phyloP scores from a whole-genome alignment of 2,797 vertebrate genomes.

The Dendrocincla tyrannina region DNA sequence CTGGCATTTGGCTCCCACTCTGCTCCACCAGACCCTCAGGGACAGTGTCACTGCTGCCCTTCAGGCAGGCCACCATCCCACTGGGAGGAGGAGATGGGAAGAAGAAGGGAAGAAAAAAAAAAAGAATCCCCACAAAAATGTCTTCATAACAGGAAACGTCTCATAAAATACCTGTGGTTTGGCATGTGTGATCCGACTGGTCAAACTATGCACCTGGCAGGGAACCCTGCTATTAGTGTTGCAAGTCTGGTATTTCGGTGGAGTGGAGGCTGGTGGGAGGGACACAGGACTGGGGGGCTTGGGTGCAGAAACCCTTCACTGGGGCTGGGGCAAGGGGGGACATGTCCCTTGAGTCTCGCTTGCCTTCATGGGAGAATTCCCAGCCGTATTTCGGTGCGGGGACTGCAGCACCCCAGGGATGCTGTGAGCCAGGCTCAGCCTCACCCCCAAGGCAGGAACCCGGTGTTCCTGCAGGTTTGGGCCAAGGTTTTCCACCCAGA shows the following conservation, averaged over 20 bases:
- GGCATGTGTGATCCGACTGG: slow-evolving; percentile 67
- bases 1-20: neutral
- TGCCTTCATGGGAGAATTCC: accelerated
- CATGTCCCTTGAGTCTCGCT: neutral
- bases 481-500: neutral
- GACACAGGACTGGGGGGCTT: neutral
- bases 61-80: neutral
- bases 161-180: slow-evolving; percentile 83
- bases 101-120: neutral
- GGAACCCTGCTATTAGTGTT: slow-evolving; percentile 71
- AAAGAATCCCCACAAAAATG: slow-evolving; percentile 74
- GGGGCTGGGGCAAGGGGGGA: neutral
- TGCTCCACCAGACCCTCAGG: neutral
- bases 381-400: accelerated
- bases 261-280: neutral
- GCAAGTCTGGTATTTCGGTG: slow-evolving; percentile 75
- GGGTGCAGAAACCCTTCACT: neutral
- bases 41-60: neutral
- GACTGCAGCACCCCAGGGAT: accelerated
- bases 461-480: accelerated
- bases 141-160: slow-evolving; percentile 84
- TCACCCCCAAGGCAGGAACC: accelerated
- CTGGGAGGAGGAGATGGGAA: neutral
- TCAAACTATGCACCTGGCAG: slow-evolving; percentile 77
- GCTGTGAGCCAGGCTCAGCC: neutral